Evolutionary conservation across 1,140 invertebrate species (phyloP).

Genomic region (Macrosteles quadrilineatus): DNA sequence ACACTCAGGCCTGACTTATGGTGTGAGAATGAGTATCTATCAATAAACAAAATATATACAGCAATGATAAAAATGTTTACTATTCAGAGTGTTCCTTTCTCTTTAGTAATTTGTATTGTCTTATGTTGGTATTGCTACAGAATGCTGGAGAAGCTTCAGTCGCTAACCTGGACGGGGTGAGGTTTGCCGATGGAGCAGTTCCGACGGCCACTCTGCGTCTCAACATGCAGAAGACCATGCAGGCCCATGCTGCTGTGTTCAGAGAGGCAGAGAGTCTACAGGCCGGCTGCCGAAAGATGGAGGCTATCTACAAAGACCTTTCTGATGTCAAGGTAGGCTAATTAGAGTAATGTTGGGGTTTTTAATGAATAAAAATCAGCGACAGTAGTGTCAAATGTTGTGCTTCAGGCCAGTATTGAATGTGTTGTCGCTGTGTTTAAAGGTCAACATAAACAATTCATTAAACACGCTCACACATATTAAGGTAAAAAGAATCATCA

Average conservation of each 20-base stretch:
- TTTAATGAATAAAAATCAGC: too few relatives aligned
- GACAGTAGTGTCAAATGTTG: too few relatives aligned
- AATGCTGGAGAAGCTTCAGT: constrained; percentile 69
- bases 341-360: too few relatives aligned
- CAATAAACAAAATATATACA: background rate
- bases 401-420: too few relatives aligned
- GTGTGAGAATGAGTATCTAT: too few relatives aligned
- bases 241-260: constrained; percentile 79
- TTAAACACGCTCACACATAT: too few relatives aligned
- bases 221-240: constrained; percentile 80
- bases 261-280: constrained; percentile 68
- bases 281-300: constrained; percentile 56
- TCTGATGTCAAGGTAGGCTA: constrained; percentile 68
- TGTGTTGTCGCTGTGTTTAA: too few relatives aligned
- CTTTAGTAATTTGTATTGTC: background rate
- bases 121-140: constrained; percentile 49
- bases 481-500: too few relatives aligned
- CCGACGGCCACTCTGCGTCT: constrained; percentile 66
- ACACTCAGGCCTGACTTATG: too few relatives aligned
- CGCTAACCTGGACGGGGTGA: constrained; percentile 66
- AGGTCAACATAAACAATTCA: too few relatives aligned
- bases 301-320: constrained; percentile 62
- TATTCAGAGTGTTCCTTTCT: background rate
- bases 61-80: background rate
- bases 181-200: constrained; percentile 63